These are phyloP conservation scores for Megamerina dolium DNA, from an alignment of 2,888 invertebrate species.

Conservation along the genomic window DNA sequence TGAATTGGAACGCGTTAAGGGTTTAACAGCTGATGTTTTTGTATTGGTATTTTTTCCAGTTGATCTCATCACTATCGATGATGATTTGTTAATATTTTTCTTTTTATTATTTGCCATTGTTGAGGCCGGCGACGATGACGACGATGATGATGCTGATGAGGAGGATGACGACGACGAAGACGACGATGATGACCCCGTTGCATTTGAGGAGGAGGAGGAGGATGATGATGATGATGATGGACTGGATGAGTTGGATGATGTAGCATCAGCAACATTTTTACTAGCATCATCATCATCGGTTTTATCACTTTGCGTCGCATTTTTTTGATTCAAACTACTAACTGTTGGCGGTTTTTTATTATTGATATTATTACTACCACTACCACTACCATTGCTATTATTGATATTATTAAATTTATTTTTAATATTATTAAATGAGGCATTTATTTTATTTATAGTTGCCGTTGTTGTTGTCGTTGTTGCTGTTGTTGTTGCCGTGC, in stretches of 20 bases:
- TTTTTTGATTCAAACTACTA: too few relatives aligned
- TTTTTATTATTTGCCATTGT: slow-evolving; percentile 27
- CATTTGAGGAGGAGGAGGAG: too few relatives aligned
- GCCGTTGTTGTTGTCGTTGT: slow-evolving; percentile 1
- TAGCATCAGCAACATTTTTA: too few relatives aligned
- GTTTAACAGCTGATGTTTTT: too few relatives aligned
- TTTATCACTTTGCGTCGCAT: too few relatives aligned
- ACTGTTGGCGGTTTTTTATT: background rate
- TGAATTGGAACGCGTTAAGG: slow-evolving; percentile 27
- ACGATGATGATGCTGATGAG: slow-evolving; percentile 18
- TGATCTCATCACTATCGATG: too few relatives aligned
- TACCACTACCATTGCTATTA: slow-evolving; percentile 4
- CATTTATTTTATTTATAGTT: background rate
- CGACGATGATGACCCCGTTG: slow-evolving; percentile 16
- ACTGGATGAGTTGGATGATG: background rate
- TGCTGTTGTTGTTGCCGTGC: slow-evolving; percentile 1
- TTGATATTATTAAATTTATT: slow-evolving; percentile 4
- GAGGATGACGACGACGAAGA: slow-evolving; percentile 10
- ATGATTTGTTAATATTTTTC: slow-evolving; percentile 21
- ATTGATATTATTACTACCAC: background rate
- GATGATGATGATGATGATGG: slow-evolving; percentile 6
- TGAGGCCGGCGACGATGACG: slow-evolving; percentile 19
- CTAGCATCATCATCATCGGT: too few relatives aligned
- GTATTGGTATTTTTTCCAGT: too few relatives aligned
- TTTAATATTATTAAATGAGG: background rate